Evolutionary conservation across 2,888 invertebrate species (phyloP), one percentile per base, ranked within the genome.

Genomic region (Plemyria rubiginata): DNA sequence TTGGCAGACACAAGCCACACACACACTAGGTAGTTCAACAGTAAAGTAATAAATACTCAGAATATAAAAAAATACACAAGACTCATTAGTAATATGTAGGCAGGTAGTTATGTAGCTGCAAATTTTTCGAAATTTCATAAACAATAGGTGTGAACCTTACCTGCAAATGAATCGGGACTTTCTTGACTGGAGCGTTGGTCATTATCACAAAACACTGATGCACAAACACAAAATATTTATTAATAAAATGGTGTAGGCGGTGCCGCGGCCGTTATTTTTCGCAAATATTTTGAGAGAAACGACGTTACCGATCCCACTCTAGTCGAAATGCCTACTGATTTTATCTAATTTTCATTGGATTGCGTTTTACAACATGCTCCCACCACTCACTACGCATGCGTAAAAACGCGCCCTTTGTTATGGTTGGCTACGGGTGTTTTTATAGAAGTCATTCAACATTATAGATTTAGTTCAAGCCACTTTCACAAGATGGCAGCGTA

Each of bases 111-210:
- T n/a, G n/a, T n/a, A n/a, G 16, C 45, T 45, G 15, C 16, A 1
- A 4, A 16, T 71, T 73, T 75, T 74, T 68, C 57, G 75, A 73
- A 63, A 70, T 74, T 11, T 38, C 36, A 1, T 11, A 38, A 85
- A 85, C 85, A 88, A 88, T 88, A 88, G 86, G 85, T 88, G 82
- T 62, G 28, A 67, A 54, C 11, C 93, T 95, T 90, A 98, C 96
- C 96, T 98, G 97, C 82, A 97, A 94, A 92, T 98, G 98, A 85
- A 98, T 98, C 64, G 98, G 98, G 66, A 98, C 98, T 93, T 98
- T 98, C 92, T 98, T 98, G 74, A 98, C 97, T 71, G 97, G 97
- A 72, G 97, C 97, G 84, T 78, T 87, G 40, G 55, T 77, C 95
- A 96, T 96, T 85, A 88, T 92, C 73, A 80, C 79, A 67, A 38